phyloP scores from a whole-genome alignment of 2,113 vertebrate species.

The Heterotilapia buettikoferi region DNA sequence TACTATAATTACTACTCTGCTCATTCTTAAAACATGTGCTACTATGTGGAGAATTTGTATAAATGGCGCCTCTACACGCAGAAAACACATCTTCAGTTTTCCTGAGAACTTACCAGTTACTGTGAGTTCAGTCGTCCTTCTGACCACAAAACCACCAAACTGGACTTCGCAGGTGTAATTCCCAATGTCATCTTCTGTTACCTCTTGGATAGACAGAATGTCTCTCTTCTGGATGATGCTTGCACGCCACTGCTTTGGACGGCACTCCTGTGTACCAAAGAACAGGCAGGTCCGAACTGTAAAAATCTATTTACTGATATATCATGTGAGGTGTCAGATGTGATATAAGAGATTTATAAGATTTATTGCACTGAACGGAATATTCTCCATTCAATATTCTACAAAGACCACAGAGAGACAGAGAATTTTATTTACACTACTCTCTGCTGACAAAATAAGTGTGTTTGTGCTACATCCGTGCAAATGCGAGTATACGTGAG shows the following conservation, averaged over 20 bases:
- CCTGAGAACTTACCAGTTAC: slow-evolving; percentile 82
- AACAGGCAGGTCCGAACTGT: background rate
- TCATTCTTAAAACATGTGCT: background rate
- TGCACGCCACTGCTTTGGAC: slow-evolving; percentile 81
- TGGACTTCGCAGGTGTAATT: slow-evolving; percentile 97
- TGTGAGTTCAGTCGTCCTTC: slow-evolving; percentile 88
- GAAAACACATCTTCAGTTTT: background rate
- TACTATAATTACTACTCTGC: background rate
- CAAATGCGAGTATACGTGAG: background rate
- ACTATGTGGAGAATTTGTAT: background rate
- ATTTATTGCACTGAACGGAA: slow-evolving; percentile 60
- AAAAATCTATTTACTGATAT: background rate
- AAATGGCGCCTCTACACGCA: background rate
- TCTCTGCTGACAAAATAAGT: slow-evolving; percentile 40
- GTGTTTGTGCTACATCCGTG: background rate
- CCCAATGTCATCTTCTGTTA: slow-evolving; percentile 95
- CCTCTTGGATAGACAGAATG: slow-evolving; percentile 85
- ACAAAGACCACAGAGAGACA: slow-evolving; percentile 19
- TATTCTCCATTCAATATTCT: slow-evolving; percentile 42
- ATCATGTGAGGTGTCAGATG: background rate
- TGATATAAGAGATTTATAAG: no score
- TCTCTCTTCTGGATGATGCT: slow-evolving; percentile 85
- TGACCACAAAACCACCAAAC: slow-evolving; percentile 87
- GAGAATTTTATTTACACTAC: slow-evolving; percentile 43
- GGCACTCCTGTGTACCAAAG: slow-evolving; percentile 63